Evolutionary conservation across 2,113 vertebrate genomes (phyloP), one percentile per base, ranked within the genome.

Genomic region (Antigone vipio): DNA sequence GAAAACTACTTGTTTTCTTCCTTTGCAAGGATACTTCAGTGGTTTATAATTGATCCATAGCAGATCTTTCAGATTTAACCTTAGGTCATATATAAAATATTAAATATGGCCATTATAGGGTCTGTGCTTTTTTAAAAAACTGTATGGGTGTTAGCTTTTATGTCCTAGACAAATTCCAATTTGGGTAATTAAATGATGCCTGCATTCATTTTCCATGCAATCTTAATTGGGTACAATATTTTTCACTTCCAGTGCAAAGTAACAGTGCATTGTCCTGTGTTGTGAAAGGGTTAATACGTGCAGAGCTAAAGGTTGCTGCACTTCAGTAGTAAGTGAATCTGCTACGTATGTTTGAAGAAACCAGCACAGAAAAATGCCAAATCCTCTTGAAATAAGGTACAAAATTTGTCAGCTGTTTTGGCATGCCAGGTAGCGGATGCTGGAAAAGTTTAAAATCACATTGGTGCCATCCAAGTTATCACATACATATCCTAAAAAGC

Each of bases 1-100:
- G 66, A 95, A 95, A 97, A 77, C 91, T 83, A 74, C 84, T 94
- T 97, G 93, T 96, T 97, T 96, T 97, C 95, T 88, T 95, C 58
- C 64, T 88, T 93, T 95, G 89, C 78, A 83, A 92, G 79, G 72
- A 26, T 93, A 71, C 14, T 5, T 94, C 82, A 55, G 87, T 56
- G 87, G 84, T 56, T 96, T 93, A 47, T 96, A 97, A 95, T 92
- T 95, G 91, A 97, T 97, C 87, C 75, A 19, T 74, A 94, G 77
- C 55, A 94, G 71, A 83, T 88, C 92, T 95, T 95, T 91, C 15
- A 15, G 78, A 89, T 97, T 91, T 92, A 96, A 97, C 97, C 97
- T 79, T 73, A 60, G 87, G 96, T 97, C 63, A 29, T 62, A 38
- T 62, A 94, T 97, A 77, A 95, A 97, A 96, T 97, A 95, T 95